A percentile compares a stretch with the other conserved stretches of the same genome.
Evolutionary conservation across 1,140 invertebrate species (phyloP).

Genomic region (Drosophila equinoxialis): DNA sequence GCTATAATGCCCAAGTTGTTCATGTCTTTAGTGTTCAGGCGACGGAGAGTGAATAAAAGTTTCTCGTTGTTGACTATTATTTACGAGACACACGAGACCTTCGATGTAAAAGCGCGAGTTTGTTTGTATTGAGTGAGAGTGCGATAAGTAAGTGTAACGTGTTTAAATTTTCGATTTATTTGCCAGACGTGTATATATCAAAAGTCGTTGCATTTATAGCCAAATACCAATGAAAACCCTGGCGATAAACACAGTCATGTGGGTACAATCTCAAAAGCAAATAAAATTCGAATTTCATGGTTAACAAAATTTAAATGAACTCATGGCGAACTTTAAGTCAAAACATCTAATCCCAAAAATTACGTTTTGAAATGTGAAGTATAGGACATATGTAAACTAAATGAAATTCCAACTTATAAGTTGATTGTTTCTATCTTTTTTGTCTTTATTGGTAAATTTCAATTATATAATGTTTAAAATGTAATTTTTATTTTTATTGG

Average conservation of each 20-base stretch:
- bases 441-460: too few relatives aligned
- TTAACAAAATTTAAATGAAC: background rate
- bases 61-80: conserved; percentile 37
- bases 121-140: conserved; percentile 2
- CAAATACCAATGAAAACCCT: background rate
- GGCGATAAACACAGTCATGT: background rate
- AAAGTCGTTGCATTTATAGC: conserved; percentile 6
- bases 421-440: too few relatives aligned
- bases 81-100: conserved; percentile 42
- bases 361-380: too few relatives aligned
- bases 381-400: too few relatives aligned
- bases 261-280: background rate
- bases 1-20: conserved; percentile 24
- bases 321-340: too few relatives aligned
- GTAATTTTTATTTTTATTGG: background rate
- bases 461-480: too few relatives aligned
- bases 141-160: conserved; percentile 46
- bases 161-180: conserved; percentile 5
- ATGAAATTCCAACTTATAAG: too few relatives aligned
- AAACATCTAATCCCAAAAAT: too few relatives aligned
- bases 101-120: background rate
- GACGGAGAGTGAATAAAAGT: conserved; percentile 44
- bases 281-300: background rate
- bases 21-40: conserved; percentile 44
- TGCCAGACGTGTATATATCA: background rate